Conservation (phyloP, 2,113 vertebrate species). For the Atractosteus spatula region DNA sequence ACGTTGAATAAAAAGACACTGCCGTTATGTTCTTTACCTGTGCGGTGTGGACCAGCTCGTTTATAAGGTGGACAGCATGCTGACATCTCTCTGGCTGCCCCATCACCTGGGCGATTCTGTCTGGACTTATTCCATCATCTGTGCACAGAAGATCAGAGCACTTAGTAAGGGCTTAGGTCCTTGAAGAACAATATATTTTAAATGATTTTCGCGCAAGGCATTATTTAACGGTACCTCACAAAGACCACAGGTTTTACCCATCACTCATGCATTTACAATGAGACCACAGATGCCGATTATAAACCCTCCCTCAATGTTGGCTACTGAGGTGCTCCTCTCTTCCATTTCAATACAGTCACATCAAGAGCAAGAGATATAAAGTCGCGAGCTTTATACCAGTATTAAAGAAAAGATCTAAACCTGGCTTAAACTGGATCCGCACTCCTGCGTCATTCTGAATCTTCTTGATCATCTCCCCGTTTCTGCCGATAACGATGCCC, state of each 20-base stretch:
- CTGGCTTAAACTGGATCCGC: constrained; percentile 98
- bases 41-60: constrained; percentile 90
- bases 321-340: no score
- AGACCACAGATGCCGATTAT: no score
- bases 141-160: constrained; percentile 25
- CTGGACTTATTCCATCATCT: constrained; percentile 94
- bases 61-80: constrained; percentile 92
- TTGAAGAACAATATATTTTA: no score
- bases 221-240: no score
- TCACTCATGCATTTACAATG: no score
- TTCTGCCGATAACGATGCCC: constrained; percentile 96
- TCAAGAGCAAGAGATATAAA: no score
- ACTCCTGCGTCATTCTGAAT: constrained; percentile 96
- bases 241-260: no score
- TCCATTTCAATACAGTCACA: no score
- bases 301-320: no score
- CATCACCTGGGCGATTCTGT: constrained; percentile 93
- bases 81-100: constrained; percentile 93
- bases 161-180: no score
- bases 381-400: no score
- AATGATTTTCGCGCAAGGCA: background rate
- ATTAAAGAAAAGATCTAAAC: constrained; percentile 43
- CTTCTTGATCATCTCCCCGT: constrained; percentile 98
- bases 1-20: no score
- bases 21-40: constrained; percentile 67